Conservation (phyloP, 2,888 invertebrate species). For the Abrostola tripartita region DNA sequence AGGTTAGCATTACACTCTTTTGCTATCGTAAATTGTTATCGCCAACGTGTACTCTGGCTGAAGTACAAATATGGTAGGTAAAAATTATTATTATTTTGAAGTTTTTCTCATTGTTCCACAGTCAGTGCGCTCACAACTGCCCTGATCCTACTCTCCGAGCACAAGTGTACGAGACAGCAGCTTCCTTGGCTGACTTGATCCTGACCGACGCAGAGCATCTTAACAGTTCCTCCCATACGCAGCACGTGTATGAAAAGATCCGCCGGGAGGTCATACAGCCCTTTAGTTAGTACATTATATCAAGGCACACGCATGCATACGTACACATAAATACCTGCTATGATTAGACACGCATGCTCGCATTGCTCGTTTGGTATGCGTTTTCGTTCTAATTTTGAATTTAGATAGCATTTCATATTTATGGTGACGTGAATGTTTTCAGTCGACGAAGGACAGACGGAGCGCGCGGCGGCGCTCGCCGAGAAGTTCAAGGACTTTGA, state of each 20-base stretch:
- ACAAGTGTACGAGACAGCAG: conserved; percentile 70
- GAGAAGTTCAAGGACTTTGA: conserved; percentile 97
- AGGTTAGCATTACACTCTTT: conserved; percentile 54
- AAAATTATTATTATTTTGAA: too few species aligned
- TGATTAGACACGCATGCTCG: too few species aligned
- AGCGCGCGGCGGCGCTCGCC: conserved; percentile 94
- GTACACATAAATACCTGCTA: too few species aligned
- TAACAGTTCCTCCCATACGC: conserved; percentile 29
- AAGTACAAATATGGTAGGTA: too few species aligned
- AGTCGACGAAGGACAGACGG: conserved; percentile 93
- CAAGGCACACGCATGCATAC: too few species aligned
- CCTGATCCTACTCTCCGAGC: conserved; percentile 87
- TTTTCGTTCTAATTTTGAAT: too few species aligned
- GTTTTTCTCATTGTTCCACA: conserved; percentile 27
- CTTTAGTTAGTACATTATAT: conserved; percentile 86
- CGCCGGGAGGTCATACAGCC: conserved; percentile 90
- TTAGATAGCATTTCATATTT: too few species aligned
- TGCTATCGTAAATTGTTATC: too few species aligned
- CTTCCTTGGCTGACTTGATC: conserved; percentile 70
- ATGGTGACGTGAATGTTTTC: conserved; percentile 30
- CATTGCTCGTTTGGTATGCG: too few species aligned
- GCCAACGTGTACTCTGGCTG: too few species aligned
- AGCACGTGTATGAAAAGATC: conserved; percentile 89
- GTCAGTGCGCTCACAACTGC: conserved; percentile 86
- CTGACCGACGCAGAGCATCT: conserved; percentile 65